Base-by-base conservation (phyloP, 2,888 invertebrate genomes). In the Drosophila limbata region DNA sequence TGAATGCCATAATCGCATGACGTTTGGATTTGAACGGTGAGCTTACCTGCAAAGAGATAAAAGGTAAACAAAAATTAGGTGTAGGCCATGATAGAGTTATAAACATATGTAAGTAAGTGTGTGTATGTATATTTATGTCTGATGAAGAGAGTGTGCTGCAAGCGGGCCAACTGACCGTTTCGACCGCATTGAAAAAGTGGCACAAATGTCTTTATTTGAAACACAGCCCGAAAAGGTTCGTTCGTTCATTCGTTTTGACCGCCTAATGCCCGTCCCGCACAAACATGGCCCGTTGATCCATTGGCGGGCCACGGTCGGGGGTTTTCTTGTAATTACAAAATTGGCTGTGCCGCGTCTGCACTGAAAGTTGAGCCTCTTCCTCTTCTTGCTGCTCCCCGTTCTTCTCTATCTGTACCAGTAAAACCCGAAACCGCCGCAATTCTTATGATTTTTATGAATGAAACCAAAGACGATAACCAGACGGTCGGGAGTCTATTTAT, bases 171-270 rank as follows among this genome's bases (percentile, higher is more conserved):
- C 60, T 52, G 73, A 50, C 62, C 44, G 44, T 13, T 44, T 21
- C 44, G 44, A 44, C 25, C 62, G 62, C 66, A 64, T 63, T 68
- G 40, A 25, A 78, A 83, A 83, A 79, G 83, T 84, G 57, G 88
- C 85, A 83, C 85, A 83, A 82, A 85, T 85, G 85, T 71, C 88
- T 88, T 71, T 85, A 77, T 85, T 72, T 69, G 75, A 64, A 64
- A 57, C 72, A 56, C 40, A 52, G 55, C 64, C 75, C 47, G 61
- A 77, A 71, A 77, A 78, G 72, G 79, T 45, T 45, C 21, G 55
- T 33, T 55, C 33, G 39, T n/a, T 52, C 44, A 44, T 72, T 61
- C 60, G 77, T 37, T 71, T 65, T 61, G 60, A 64, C 65, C 77
- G 72, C 47, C 67, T 60, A 72, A 72, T 66, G 47, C 64, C 37